Evolutionary conservation across 2,888 invertebrate genomes (phyloP).

Genomic region (Stegophylla sp.): DNA sequence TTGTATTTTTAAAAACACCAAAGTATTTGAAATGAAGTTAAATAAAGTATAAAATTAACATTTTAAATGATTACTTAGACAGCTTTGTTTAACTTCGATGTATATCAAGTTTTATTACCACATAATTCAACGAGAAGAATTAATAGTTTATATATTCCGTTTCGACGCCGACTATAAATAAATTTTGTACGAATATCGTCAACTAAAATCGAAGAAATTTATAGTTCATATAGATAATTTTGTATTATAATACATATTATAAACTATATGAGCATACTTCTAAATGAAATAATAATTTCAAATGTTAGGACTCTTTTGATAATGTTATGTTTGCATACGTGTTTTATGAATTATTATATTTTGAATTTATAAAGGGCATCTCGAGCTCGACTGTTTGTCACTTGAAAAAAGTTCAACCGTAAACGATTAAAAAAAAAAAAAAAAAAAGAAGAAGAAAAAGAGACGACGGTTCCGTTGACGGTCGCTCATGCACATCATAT

Average conservation of each 20-base stretch:
- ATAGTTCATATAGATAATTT: background rate
- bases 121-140: background rate
- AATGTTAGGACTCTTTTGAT: background rate
- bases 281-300: background rate
- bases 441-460: background rate
- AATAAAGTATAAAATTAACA: too few relatives aligned
- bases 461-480: background rate
- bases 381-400: conserved; percentile 1
- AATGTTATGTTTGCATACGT: background rate
- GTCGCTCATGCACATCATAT: conserved; percentile 24
- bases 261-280: too few relatives aligned
- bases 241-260: too few relatives aligned
- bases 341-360: conserved; percentile 30
- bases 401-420: conserved; percentile 47
- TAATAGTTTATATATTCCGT: background rate
- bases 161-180: background rate
- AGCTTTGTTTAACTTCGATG: background rate
- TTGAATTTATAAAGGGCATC: conserved; percentile 28
- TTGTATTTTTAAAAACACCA: too few relatives aligned
- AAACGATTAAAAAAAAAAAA: conserved; percentile 36
- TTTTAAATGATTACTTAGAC: background rate
- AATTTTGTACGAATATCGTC: background rate
- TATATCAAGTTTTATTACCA: background rate
- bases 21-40: too few relatives aligned
- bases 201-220: background rate